Evolutionary conservation across 2,797 vertebrate genomes (phyloP), one percentile per base, ranked within the genome.

Genomic region (Centropyge bicolor): DNA sequence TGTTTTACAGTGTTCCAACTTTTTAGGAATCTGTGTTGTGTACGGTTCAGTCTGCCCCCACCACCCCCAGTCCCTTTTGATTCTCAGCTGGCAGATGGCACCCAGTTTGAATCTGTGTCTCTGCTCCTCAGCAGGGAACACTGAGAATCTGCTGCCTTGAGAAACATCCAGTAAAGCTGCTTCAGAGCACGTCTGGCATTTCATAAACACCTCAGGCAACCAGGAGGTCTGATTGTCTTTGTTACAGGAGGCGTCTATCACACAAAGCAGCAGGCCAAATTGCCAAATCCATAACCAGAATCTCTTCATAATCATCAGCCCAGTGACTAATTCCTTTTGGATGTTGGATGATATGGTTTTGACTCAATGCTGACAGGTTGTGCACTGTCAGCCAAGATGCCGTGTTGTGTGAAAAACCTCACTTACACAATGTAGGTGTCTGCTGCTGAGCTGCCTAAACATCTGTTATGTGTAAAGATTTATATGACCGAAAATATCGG

Each of bases 11-110:
- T 4, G 4, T 31, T 4, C 27, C 27, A 31, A 31, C 27, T 31
- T 31, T 31, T 31, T 31, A 31, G 27, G 27, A 31, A 31, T 31
- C 27, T 2, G 27, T 31, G 27, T 31, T 31, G 27, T 31, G 27
- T 31, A 59, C 35, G 4, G 20, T 31, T 56, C 22, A 64, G 24
- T n/a, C 12, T 10, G 35, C 4, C 8, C 40, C 19, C 41, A 63
- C 2, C 17, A 13, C 4, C 22, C 20, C 41, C 38, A 27, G 54
- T 57, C 59, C 55, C 35, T 46, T 31, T 1, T 40, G 43, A 38
- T 70, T 75, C 67, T 66, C 64, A 51, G 82, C 70, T 84, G 80
- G 71, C 86, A 91, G 86, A 89, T 89, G 81, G 82, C 59, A 52
- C 61, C 46, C 67, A 74, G 66, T 78, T 80, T 87, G 65, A 86